Evolutionary conservation across 2,113 vertebrate species (phyloP), one percentile per base, ranked within the genome.

Genomic region (Syrrhaptes paradoxus): DNA sequence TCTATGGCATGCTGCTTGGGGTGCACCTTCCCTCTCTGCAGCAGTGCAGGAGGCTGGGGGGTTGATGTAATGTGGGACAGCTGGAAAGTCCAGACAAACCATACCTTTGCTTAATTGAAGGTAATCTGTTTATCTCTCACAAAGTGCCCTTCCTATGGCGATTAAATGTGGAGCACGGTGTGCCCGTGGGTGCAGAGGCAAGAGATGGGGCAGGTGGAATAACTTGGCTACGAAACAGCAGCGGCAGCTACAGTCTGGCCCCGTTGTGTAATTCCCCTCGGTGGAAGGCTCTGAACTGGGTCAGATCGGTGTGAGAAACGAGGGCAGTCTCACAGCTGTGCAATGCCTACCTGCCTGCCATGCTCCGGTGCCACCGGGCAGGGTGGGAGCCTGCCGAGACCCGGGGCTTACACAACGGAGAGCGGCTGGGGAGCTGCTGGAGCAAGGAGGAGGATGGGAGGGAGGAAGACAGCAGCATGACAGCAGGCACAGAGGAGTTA

Each of bases 221-320:
- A 97, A 92, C 61, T 90, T 93, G 41, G 70, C 80, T 65, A 58
- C 65, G 83, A 96, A 95, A 68, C 76, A 58, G 91, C 52, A 83
- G 80, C 75, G 11, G 89, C 85, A 85, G 63, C 67, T 84, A 26
- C 91, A 89, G 65, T 94, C 88, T 95, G 96, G 88, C 78, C 90
- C 59, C 74, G 79, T 97, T 97, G 96, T 66, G 10, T 97, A 97
- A 97, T 92, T 96, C 93, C 94, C 92, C 90, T 97, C 97, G 93
- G 90, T 93, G 91, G 85, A 91, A 85, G 94, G 78, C 88, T 96
- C 61, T 15, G 36, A 97, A 97, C 38, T 96, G 95, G 96, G 95
- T 96, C 93, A 96, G 61, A 78, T 85, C 63, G 32, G 80, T 92
- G 90, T 91, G 95, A 80, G 95, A 95, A 98, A 95, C 6, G 38